A percentile compares a stretch with the other conserved stretches of the same genome.
Evolutionary conservation across 2,888 invertebrate species (phyloP).

Genomic region (Poecilus cupreus): DNA sequence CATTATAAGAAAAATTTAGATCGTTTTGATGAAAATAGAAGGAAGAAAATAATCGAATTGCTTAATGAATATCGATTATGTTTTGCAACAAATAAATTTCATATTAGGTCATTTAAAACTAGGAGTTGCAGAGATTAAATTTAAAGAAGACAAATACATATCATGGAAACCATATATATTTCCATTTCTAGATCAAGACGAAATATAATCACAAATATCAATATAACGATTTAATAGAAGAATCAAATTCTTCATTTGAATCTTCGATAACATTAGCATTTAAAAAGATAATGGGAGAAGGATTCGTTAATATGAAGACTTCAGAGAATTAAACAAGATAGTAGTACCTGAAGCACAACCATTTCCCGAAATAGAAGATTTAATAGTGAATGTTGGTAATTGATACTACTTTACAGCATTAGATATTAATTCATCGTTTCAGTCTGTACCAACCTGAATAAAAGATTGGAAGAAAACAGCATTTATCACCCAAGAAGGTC

Average conservation of each 20-base stretch:
- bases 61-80: conserved; percentile 11
- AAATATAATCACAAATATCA: conserved; percentile 58
- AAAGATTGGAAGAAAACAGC: conserved; percentile 60
- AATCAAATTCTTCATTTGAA: conserved; percentile 8
- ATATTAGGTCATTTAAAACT: neutral
- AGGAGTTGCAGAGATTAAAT: conserved; percentile 18
- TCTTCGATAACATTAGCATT: conserved; percentile 53
- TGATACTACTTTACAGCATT: conserved; percentile 61
- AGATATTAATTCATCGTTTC: conserved; percentile 64
- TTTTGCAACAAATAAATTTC: conserved; percentile 28
- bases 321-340: conserved; percentile 63
- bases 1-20: neutral
- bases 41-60: neutral
- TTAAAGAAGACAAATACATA: conserved; percentile 49
- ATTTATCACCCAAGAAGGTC: conserved; percentile 47
- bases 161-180: conserved; percentile 12
- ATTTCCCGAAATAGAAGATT: conserved; percentile 63
- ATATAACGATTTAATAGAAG: conserved; percentile 36
- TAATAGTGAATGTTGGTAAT: conserved; percentile 60
- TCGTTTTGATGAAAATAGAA: neutral
- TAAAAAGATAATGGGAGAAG: conserved; percentile 63
- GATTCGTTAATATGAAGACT: conserved; percentile 63
- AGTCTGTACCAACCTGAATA: conserved; percentile 44
- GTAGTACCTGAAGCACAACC: conserved; percentile 63
- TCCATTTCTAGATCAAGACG: conserved; percentile 39